Conservation (phyloP, 2,888 invertebrate genomes). For the Sphaerophoria rueppellii region DNA sequence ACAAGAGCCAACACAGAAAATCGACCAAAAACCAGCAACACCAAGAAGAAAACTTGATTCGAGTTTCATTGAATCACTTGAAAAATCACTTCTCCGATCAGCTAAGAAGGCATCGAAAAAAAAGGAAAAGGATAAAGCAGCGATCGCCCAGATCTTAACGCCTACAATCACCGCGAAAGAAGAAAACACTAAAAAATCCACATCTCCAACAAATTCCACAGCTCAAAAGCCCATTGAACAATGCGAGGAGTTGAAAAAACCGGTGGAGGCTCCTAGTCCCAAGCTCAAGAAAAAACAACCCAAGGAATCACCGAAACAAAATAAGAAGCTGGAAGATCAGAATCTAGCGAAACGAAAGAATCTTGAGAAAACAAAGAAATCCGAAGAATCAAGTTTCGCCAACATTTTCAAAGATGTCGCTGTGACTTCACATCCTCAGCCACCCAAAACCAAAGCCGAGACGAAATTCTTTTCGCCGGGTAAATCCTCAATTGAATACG, state of each 20-base stretch:
- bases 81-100: conserved; percentile 47
- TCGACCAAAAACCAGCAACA: conserved; percentile 16
- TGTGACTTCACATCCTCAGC: conserved; percentile 2
- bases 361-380: conserved; percentile 17
- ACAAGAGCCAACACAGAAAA: not conserved
- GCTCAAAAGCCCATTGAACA: conserved; percentile 32
- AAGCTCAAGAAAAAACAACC: conserved; percentile 49
- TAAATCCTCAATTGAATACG: not conserved
- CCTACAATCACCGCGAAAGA: conserved; percentile 25
- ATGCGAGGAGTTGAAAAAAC: conserved; percentile 32
- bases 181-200: conserved; percentile 16
- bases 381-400: not conserved
- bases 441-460: conserved; percentile 53
- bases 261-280: conserved; percentile 14
- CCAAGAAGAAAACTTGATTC: conserved; percentile 56
- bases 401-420: not conserved
- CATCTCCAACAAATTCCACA: not conserved
- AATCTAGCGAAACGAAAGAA: conserved; percentile 41
- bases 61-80: conserved; percentile 55
- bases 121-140: conserved; percentile 45
- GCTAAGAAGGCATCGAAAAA: conserved; percentile 48
- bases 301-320: conserved; percentile 33
- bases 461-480: conserved; percentile 48
- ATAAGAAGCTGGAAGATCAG: conserved; percentile 39
- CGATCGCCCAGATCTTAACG: not conserved